A percentile compares a stretch with the other conserved stretches of the same genome.
Evolutionary conservation across 2,888 invertebrate species (phyloP).

Genomic region (Idaea biselata): DNA sequence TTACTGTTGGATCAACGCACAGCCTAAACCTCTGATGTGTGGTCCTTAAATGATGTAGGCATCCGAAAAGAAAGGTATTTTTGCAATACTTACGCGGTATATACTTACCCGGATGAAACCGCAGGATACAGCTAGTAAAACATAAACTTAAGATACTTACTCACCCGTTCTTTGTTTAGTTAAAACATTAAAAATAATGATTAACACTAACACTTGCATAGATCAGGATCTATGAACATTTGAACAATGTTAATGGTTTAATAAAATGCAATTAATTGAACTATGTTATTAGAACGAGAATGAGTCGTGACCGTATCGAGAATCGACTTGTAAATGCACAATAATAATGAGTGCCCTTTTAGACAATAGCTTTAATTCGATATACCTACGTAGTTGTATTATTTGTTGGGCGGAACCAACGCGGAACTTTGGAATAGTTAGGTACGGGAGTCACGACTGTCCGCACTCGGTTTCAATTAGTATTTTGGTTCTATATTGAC

Average conservation of each 20-base stretch:
- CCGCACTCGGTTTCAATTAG: no score
- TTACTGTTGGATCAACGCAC: no score
- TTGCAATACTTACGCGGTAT: no score
- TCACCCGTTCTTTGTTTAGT: no score
- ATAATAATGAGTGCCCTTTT: neutral
- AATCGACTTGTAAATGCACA: neutral
- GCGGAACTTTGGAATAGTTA: neutral
- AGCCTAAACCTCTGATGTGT: no score
- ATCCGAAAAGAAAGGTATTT: no score
- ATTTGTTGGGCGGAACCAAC: neutral
- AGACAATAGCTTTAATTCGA: slow-evolving; percentile 8
- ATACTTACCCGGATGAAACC: no score
- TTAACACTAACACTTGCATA: neutral
- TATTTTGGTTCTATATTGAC: no score
- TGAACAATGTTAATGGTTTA: neutral
- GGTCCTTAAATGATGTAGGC: no score
- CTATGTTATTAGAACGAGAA: neutral
- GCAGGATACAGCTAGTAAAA: no score
- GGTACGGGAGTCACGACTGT: neutral
- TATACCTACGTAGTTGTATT: neutral
- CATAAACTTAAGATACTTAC: no score
- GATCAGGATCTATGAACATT: neutral
- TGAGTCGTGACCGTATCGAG: neutral
- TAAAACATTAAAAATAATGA: no score
- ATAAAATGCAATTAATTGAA: neutral